Evolutionary conservation across 2,797 vertebrate genomes (phyloP), one percentile per base, ranked within the genome.

Genomic region (Alcedo quadribrachys): DNA sequence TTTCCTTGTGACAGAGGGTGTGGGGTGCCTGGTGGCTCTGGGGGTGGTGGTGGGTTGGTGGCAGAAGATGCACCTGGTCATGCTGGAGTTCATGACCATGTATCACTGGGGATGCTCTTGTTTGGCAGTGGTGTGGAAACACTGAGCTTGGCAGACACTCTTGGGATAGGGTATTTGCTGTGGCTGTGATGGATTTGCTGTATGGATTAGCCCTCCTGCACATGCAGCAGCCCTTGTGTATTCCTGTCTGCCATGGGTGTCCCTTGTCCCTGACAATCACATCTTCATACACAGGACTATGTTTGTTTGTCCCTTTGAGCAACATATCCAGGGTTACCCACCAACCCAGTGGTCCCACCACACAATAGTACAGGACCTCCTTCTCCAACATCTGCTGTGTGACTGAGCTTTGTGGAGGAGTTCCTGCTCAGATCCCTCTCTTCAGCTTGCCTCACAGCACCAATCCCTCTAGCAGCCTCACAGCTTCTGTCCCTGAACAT

Each of bases 291-390:
- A 0, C 7, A 28, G 15, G 12, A 9, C 7, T 69, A 9, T 46
- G 20, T 8, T 58, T 11, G 5, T 35, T 17, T 67, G 46, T 35
- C 12, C 27, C 35, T 60, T 32, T 18, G 12, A 14, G 2, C 5
- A 12, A 2, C 24, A 48, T 10, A 7, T 21, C 12, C 20, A 37
- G 5, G 0, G 16, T 2, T 85, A 25, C 35, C 19, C 11, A 16
- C 21, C 0, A 2, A 6, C 5, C 4, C 4, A 5, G n/a, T 33
- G 0, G 7, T 67, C 6, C 13, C 30, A 48, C 6, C 8, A 8
- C 9, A 12, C 7, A 22, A 3, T 32, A 5, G 8, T 1, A 11
- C 16, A 46, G 4, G 28, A 32, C 15, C 5, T 75, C 14, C 8
- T 7, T 30, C 19, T 50, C 9, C 7, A 20, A 35, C 21, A 10